phyloP scores from a whole-genome alignment of 2,888 invertebrate species.

The Diploptera punctata region DNA sequence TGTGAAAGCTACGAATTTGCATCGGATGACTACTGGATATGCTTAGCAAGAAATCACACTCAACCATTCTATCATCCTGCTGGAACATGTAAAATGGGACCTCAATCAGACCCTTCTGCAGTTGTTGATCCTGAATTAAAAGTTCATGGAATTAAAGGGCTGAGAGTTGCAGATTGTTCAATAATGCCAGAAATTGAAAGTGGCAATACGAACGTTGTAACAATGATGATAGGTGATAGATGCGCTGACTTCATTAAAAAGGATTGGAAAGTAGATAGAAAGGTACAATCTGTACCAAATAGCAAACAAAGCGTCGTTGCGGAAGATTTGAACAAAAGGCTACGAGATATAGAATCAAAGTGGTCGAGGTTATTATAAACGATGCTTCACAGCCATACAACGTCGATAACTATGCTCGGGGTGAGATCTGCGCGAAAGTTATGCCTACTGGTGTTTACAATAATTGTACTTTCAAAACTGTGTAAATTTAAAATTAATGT shows the following conservation, averaged over 20 bases:
- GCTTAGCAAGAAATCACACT: constrained; percentile 33
- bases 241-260: constrained; percentile 70
- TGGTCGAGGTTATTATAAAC: no score
- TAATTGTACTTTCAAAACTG: no score
- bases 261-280: no score
- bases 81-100: constrained; percentile 78
- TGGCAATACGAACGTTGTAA: constrained; percentile 72
- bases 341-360: no score
- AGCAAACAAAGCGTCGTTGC: no score
- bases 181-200: constrained; percentile 69
- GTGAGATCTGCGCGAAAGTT: no score
- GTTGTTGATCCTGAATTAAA: constrained; percentile 73
- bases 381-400: no score
- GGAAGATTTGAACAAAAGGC: no score
- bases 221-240: constrained; percentile 72
- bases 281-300: no score
- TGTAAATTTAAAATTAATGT: no score
- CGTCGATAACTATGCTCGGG: no score
- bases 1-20: constrained; percentile 21
- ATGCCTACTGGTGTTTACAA: no score
- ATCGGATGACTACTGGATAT: constrained; percentile 48
- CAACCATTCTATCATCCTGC: constrained; percentile 78
- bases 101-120: constrained; percentile 50
- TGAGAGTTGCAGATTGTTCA: constrained; percentile 73
- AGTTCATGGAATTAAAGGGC: constrained; percentile 68